These are phyloP conservation scores for Rapana venosa DNA, from an alignment of 2,888 invertebrate species.

Conservation along the genomic window DNA sequence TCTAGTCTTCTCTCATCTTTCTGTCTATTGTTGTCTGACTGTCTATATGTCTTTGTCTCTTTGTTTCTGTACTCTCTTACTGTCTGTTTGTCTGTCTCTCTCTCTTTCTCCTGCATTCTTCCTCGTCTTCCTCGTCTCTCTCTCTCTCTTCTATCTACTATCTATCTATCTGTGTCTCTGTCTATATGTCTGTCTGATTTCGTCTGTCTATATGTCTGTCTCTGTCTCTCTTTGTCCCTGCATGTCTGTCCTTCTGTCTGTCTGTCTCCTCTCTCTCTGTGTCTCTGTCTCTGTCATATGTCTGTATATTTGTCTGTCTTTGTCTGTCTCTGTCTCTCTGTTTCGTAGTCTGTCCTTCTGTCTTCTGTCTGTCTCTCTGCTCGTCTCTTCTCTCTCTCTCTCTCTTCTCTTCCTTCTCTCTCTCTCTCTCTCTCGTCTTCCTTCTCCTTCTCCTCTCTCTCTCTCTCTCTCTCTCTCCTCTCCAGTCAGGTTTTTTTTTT, in stretches of 20 bases:
- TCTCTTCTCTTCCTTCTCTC: not conserved
- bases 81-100: not conserved
- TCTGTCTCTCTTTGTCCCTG: not conserved
- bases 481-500: too few species aligned
- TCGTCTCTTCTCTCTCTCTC: not conserved
- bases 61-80: not conserved
- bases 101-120: not conserved
- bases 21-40: too few species aligned
- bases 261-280: too few species aligned
- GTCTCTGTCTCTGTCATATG: too few species aligned
- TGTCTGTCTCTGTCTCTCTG: too few species aligned
- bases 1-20: too few species aligned
- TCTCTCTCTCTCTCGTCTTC: not conserved
- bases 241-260: not conserved
- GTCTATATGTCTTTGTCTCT: too few species aligned
- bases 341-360: not conserved
- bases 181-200: not conserved
- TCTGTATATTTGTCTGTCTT: too few species aligned
- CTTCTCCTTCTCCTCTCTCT: not conserved
- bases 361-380: not conserved
- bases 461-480: slow-evolving; percentile 18
- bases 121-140: too few species aligned
- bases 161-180: not conserved
- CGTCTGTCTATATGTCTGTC: too few species aligned
- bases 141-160: too few species aligned